Evolutionary conservation across 1,140 invertebrate genomes (phyloP), one percentile per base, ranked within the genome.

Genomic region (Thrips palmi): DNA sequence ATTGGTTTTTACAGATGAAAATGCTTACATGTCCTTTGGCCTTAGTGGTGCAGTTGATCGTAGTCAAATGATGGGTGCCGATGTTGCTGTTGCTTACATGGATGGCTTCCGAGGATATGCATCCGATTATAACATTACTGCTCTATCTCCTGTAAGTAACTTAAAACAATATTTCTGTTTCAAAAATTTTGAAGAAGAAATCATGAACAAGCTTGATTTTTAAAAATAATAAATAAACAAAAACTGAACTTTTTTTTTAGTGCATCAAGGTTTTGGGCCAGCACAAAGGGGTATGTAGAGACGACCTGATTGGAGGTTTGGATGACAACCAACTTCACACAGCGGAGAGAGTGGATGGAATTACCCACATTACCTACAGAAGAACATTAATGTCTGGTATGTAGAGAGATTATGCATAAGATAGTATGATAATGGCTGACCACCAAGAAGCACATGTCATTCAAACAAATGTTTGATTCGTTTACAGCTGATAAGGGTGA

Each of bases 21-120:
- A 78, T 47, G 82, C 85, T 43, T 92, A 88, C 53, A 74, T 89
- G 68, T 73, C 81, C 12, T 89, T 88, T 56, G 86, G 86, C 23
- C 54, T 88, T 12, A 87, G 84, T 22, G 85, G 83, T 19, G 74
- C 72, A 2, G 54, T 62, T 3, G 61, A 63, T 3, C 62, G 63
- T 33, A 74, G 77, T 45, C 65, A 73, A 59, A 92, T 92, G 86
- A 59, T 85, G 47, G 84, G 83, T 19, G 70, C 79, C 2, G 87
- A 93, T 64, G 75, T 83, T 17, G 71, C 78, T 2, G 63, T 92
- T 14, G 74, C 73, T 1, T 77, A 75, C 48, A 74, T 79, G 49
- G 73, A 83, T 53, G 67, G 65, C 4, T 70, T 70, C 40, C 56
- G 74, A 38, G 79, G 77, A 7, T 71, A 71, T 48, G 78, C 77